Percentiles rank a stretch among this genome's conserved stretches.
These are phyloP conservation scores for Silurus aristotelis DNA, from an alignment of 2,797 vertebrate genomes.

Conservation along the genomic window DNA sequence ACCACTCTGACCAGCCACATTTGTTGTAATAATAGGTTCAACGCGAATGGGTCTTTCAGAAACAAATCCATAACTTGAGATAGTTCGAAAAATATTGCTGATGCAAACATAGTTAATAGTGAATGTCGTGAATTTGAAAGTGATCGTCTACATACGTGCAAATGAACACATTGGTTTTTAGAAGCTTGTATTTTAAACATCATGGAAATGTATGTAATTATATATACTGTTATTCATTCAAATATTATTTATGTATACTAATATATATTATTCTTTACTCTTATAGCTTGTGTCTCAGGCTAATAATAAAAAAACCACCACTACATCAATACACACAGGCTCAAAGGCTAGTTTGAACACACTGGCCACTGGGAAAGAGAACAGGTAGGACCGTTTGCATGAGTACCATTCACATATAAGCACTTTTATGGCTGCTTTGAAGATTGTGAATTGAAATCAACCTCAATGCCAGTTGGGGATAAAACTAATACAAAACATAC, in stretches of 20 bases:
- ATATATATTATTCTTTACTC: background rate
- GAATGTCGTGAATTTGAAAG: no score
- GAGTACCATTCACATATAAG: background rate
- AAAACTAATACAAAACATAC: no score
- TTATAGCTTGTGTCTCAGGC: conserved; percentile 69
- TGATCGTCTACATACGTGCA: no score
- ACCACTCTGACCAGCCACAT: background rate
- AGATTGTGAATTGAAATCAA: background rate
- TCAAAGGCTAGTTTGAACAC: conserved; percentile 28
- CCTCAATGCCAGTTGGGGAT: no score
- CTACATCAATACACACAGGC: conserved; percentile 9
- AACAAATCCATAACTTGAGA: background rate
- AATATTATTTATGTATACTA: background rate
- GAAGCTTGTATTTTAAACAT: background rate
- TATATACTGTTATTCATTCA: no score
- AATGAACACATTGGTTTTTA: background rate
- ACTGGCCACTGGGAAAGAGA: conserved; percentile 68
- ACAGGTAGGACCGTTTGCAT: conserved; percentile 63
- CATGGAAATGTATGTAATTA: no score
- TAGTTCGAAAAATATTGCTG: background rate
- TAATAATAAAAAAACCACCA: conserved; percentile 56
- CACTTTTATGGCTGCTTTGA: background rate
- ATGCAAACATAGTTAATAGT: no score
- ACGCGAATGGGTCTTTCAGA: background rate
- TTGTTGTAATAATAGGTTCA: background rate